Evolutionary conservation across 2,888 invertebrate genomes (phyloP).

Genomic region (Parnassius mnemosyne): DNA sequence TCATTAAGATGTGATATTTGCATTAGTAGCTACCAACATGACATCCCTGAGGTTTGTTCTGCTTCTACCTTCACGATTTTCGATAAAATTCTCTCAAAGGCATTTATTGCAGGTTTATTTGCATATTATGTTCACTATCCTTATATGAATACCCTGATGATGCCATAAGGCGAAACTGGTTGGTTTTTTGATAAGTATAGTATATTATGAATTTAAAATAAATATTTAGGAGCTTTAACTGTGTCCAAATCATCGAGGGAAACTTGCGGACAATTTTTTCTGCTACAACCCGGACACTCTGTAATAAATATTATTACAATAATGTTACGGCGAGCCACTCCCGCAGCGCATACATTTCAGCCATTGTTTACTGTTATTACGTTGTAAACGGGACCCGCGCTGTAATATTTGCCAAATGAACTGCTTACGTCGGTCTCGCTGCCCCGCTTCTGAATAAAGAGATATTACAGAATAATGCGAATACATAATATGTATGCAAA

Average conservation of each 20-base stretch:
- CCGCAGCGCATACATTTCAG: neutral
- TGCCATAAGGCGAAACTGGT: too few relatives aligned
- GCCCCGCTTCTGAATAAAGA: neutral
- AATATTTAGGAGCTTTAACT: too few relatives aligned
- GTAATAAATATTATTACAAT: neutral
- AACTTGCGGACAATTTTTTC: neutral
- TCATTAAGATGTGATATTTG: too few relatives aligned
- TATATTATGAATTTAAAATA: too few relatives aligned
- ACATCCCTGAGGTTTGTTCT: too few relatives aligned
- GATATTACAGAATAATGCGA: neutral
- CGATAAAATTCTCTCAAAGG: too few relatives aligned
- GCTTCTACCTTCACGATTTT: too few relatives aligned
- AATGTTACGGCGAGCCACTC: neutral
- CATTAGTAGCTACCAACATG: too few relatives aligned
- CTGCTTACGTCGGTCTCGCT: neutral
- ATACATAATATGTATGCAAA: neutral
- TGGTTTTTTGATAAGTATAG: too few relatives aligned
- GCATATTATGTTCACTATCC: too few relatives aligned
- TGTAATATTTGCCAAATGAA: neutral
- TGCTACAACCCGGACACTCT: neutral
- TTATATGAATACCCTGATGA: too few relatives aligned
- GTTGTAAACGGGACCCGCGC: neutral
- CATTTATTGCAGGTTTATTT: too few relatives aligned
- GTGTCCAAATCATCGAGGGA: neutral
- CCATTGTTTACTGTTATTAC: constrained; percentile 5